Percentiles rank a stretch among this genome's conserved stretches.
Evolutionary conservation across 2,797 vertebrate genomes (phyloP).

Genomic region (Gambusia yucatana): DNA sequence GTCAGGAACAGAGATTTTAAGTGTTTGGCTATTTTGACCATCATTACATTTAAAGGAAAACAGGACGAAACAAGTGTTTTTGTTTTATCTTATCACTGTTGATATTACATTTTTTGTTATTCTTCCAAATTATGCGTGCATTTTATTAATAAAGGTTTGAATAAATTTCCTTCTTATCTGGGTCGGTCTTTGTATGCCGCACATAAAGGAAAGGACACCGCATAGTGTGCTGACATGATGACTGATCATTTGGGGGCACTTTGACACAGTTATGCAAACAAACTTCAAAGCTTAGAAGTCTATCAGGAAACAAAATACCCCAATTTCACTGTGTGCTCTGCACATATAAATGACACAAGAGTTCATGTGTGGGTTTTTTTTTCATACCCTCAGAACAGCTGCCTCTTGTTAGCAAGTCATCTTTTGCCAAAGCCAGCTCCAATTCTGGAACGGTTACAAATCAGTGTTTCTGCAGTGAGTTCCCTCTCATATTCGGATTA

Average conservation of each 20-base stretch:
- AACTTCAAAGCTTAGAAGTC: slow-evolving; percentile 1
- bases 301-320: not conserved
- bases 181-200: not conserved
- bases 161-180: not conserved
- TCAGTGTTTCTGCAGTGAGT: not conserved
- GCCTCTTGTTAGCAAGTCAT: not conserved
- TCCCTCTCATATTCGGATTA: not conserved
- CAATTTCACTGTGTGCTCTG: not conserved
- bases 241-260: slow-evolving; percentile 31
- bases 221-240: slow-evolving; percentile 34
- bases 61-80: not conserved
- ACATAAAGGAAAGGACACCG: slow-evolving; percentile 5
- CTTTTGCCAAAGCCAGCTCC: not conserved
- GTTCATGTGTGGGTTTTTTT: not conserved
- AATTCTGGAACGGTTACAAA: not conserved
- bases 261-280: slow-evolving; percentile 54
- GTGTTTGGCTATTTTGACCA: not conserved
- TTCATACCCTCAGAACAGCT: not conserved
- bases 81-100: not conserved
- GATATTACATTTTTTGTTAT: not conserved
- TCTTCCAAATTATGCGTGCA: not conserved
- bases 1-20: not conserved
- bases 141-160: not conserved
- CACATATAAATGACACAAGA: not conserved
- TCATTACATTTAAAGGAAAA: not conserved